Conservation (phyloP, 2,113 vertebrate species). For the Euleptes europaea region DNA sequence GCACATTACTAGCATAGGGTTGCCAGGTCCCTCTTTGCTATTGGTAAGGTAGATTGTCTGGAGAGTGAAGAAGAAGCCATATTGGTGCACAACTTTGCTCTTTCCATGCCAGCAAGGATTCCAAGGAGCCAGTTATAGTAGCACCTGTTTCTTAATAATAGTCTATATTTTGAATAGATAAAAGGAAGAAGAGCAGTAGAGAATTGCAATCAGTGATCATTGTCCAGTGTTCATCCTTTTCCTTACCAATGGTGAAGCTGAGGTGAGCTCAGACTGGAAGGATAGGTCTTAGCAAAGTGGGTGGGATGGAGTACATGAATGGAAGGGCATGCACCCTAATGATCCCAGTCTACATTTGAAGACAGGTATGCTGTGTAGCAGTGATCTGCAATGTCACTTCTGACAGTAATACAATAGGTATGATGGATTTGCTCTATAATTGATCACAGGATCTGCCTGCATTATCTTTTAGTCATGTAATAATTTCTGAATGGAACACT, state of each 20-base stretch:
- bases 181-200: neutral
- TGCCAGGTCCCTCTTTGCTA: too few relatives aligned
- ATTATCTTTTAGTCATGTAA: neutral
- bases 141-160: neutral
- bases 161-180: neutral
- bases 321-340: neutral
- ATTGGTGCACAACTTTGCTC: neutral
- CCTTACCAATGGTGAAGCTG: neutral
- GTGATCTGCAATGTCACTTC: neutral
- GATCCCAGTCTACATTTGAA: neutral
- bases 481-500: neutral
- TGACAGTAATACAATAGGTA: neutral
- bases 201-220: neutral
- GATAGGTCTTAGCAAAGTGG: neutral
- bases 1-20: fast-evolving
- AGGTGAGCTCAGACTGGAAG: neutral
- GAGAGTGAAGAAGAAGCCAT: neutral
- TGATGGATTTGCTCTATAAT: neutral
- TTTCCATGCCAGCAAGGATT: neutral
- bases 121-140: neutral
- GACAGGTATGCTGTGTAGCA: neutral
- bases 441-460: neutral
- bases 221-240: neutral
- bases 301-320: neutral
- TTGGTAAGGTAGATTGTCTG: neutral